Evolutionary conservation across 2,113 vertebrate species (phyloP), one percentile per base, ranked within the genome.

Genomic region (Balaenoptera acutorostrata): DNA sequence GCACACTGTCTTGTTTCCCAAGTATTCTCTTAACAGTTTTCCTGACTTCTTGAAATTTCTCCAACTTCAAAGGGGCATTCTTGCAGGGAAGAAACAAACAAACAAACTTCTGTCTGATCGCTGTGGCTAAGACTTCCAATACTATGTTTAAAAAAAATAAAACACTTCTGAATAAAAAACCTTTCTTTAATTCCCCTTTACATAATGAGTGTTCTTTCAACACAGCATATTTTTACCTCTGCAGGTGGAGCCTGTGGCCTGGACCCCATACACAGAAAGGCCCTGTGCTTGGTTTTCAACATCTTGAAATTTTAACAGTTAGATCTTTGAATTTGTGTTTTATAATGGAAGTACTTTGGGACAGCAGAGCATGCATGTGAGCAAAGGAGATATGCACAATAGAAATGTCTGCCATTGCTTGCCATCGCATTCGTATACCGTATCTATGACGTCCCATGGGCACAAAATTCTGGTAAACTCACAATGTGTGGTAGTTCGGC

Each of bases 351-450:
- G 6, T 72, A 44, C 3, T 5, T 27, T 72, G 44, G 36, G 5
- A 83, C 12, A 69, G 52, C 1, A 4, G n/a, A 17, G 17, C 18
- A 49, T 52, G 20, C 5, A 1, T 11, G 2, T n/a, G 10, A 85
- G 23, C 52, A 41, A 29, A 78, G 36, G 7, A 86, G 10, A 21
- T 11, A 27, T 2, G 4, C n/a, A 41, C 20, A 27, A 13, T 5
- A 33, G 2, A 9, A 15, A 44, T 52, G 75, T 5, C 21, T 0
- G 6, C 4, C n/a, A 27, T 15, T 69, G 49, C 8, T 13, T 39
- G 36, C 5, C 9, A 46, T 6, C 1, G 17, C 2, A 8, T 36
- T 75, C 46, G 4, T 5, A 52, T 1, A 11, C 10, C 27, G 57
- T 3, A 52, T 41, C 5, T 74, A 27, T 55, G n/a, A 57, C 68